Conservation (phyloP, 1,140 invertebrate genomes). For the Trichonephila clavata region DNA sequence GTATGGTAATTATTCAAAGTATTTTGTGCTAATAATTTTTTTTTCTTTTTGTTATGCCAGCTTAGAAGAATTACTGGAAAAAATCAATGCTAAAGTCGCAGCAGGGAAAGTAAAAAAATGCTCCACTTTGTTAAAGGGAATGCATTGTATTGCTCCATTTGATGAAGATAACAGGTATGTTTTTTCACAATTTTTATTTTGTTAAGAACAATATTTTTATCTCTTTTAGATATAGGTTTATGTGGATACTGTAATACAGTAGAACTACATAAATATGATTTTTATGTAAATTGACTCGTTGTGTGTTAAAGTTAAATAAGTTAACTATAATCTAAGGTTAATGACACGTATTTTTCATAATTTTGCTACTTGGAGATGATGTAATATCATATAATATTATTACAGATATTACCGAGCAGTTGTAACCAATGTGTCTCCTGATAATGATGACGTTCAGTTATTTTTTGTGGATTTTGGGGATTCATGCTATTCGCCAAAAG, state of each 20-base stretch:
- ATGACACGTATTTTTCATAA: too few relatives aligned
- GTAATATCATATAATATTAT: neutral
- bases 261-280: too few relatives aligned
- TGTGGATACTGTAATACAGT: too few relatives aligned
- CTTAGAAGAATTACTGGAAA: constrained; percentile 44
- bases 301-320: too few relatives aligned
- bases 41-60: neutral
- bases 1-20: too few relatives aligned
- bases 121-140: constrained; percentile 14
- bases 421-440: neutral
- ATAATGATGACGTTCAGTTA: constrained; percentile 31
- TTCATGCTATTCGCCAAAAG: neutral
- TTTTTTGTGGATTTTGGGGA: constrained; percentile 74
- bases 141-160: constrained; percentile 70
- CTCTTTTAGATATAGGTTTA: too few relatives aligned
- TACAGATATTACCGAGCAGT: constrained; percentile 57
- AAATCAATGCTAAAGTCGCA: constrained; percentile 17
- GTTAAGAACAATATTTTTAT: too few relatives aligned
- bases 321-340: too few relatives aligned
- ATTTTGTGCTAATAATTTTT: too few relatives aligned
- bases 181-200: neutral
- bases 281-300: too few relatives aligned
- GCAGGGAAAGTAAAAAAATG: constrained; percentile 42
- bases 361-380: too few relatives aligned
- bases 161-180: constrained; percentile 45